Conservation (phyloP, 2,797 vertebrate genomes). For the Enteromius afrohamiltoni region DNA sequence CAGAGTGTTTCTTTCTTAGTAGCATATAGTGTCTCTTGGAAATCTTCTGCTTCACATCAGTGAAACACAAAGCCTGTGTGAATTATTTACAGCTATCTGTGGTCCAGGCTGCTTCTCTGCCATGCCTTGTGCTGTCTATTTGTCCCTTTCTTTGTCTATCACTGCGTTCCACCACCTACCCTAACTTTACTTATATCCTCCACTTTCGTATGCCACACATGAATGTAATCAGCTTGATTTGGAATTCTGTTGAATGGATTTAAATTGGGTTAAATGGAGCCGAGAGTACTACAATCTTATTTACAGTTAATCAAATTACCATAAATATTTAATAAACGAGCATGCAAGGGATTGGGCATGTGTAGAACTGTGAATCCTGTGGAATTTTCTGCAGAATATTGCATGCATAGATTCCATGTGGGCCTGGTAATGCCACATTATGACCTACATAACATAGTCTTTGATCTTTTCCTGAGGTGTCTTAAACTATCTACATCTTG, state of each 20-base stretch:
- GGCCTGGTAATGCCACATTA: slow-evolving; percentile 1
- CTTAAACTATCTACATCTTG: background rate
- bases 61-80: slow-evolving; percentile 58
- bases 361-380: background rate
- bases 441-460: slow-evolving; percentile 16
- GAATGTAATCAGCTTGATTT: background rate
- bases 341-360: background rate
- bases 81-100: slow-evolving; percentile 58
- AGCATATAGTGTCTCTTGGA: slow-evolving; percentile 27
- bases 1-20: background rate
- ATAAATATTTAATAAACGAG: background rate
- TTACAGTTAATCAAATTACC: background rate
- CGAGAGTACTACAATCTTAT: background rate
- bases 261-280: background rate
- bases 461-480: slow-evolving; percentile 21
- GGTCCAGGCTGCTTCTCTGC: slow-evolving; percentile 44
- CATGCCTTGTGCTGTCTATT: slow-evolving; percentile 25
- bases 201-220: background rate
- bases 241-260: background rate
- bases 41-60: slow-evolving; percentile 58
- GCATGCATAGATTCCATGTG: background rate
- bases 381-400: background rate
- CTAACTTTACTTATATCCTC: background rate
- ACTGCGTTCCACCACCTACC: too few species aligned
- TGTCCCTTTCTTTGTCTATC: slow-evolving; percentile 8